These are phyloP conservation scores for Ecliptopera silaceata DNA, from an alignment of 2,888 invertebrate genomes.

Conservation along the genomic window DNA sequence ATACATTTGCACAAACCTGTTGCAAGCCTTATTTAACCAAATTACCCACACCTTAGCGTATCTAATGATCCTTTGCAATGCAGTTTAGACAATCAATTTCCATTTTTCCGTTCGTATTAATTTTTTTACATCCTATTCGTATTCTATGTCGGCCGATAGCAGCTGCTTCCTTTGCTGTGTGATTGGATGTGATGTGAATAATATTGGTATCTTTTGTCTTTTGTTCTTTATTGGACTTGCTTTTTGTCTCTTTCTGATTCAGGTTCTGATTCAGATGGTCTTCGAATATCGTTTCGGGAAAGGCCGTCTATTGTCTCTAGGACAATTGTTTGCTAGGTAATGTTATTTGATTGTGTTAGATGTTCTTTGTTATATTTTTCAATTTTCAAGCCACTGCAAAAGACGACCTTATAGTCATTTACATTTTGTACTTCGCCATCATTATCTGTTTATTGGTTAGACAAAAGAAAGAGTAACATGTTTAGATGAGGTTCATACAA, in stretches of 20 bases:
- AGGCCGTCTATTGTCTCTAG: no score
- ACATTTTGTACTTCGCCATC: no score
- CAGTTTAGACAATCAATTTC: conserved; percentile 31
- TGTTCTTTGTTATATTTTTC: no score
- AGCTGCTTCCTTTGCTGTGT: conserved; percentile 52
- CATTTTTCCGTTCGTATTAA: conserved; percentile 49
- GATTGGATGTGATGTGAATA: conserved; percentile 48
- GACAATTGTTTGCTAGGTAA: no score
- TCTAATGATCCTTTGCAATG: background rate
- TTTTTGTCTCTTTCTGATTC: conserved; percentile 1
- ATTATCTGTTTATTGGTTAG: no score
- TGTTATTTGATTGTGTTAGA: no score
- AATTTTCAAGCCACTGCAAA: no score
- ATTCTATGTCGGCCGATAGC: conserved; percentile 43
- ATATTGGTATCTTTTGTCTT: conserved; percentile 17
- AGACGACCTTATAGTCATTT: no score
- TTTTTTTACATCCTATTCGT: conserved; percentile 46
- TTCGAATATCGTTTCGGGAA: background rate
- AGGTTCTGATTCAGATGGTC: background rate
- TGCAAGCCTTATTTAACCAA: no score
- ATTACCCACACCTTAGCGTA: background rate
- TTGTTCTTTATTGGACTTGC: conserved; percentile 4
- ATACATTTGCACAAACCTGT: no score
- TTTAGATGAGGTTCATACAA: no score
- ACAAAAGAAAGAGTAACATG: no score